Base-by-base conservation (phyloP, 2,888 invertebrate genomes). In the Drosophila pseudotalamancana region DNA sequence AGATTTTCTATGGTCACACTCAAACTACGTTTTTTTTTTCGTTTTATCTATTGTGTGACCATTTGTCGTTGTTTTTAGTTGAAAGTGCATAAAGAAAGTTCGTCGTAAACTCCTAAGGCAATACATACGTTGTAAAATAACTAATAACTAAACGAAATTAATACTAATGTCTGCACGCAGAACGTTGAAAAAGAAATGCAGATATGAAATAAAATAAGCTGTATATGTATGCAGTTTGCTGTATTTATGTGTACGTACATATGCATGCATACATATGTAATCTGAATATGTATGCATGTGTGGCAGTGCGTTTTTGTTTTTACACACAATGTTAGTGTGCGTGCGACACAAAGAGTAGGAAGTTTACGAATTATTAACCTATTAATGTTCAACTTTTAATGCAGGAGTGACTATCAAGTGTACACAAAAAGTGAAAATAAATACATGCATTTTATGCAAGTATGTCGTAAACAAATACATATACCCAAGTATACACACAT, bases 51-150 rank as follows among this genome's bases (percentile, higher is more conserved):
- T 72, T 72, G 72, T 72, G 73, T 72, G 71, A 67, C 73, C 72
- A 74, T 60, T 73, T 73, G 72, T 73, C 72, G 74, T 72, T 72
- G 72, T 72, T 72, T 69, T 72, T 74, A 60, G 70, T 74, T 72
- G 70, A 74, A 72, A 74, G 72, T 72, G 64, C 70, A 74, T 74
- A 69, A 50, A 57, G 56, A 48, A 63, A 69, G 70, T 64, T 56
- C 53, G 53, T 56, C 42, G 51, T 46, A 56, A 49, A 51, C 23
- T 25, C 40, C 48, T 51, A 43, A 69, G 39, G 39, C 55, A 59
- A 51, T 63, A 48, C 39, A 49, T 63, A 37, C 57, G 57, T 55
- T 59, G 35, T 57, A 53, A 54, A 42, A 42, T 51, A 59, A 46
- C 34, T 37, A 54, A 27, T 57, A 68, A 40, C 32, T 39, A 37